Conservation (phyloP, 2,797 vertebrate genomes). For the Lacerta agilis region DNA sequence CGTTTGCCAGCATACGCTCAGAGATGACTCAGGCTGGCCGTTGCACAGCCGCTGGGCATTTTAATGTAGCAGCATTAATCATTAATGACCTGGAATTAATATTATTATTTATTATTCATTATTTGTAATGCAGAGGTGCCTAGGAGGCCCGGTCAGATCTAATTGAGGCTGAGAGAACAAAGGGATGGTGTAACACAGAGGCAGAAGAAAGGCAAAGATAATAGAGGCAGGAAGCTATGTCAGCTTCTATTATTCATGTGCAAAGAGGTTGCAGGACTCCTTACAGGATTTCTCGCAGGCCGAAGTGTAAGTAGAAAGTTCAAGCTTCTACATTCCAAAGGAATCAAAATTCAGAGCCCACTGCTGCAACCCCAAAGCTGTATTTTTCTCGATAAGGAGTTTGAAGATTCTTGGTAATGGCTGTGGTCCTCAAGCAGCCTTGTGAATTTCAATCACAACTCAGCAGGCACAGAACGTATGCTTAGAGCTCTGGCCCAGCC, state of each 20-base stretch:
- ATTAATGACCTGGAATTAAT: slow-evolving; percentile 57
- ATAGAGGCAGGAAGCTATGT: slow-evolving; percentile 5
- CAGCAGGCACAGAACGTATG: neutral
- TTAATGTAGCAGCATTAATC: slow-evolving; percentile 48
- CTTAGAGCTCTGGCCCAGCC: neutral
- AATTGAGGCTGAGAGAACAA: slow-evolving; percentile 48
- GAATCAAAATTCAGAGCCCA: neutral
- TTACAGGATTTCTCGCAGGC: slow-evolving; percentile 4
- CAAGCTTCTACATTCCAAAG: slow-evolving; percentile 7
- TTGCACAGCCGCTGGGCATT: slow-evolving; percentile 25
- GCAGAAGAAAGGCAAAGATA: slow-evolving; percentile 38
- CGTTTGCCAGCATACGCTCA: slow-evolving; percentile 5
- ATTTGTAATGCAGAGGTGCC: slow-evolving; percentile 42
- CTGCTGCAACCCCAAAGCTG: neutral
- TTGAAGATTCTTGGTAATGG: neutral
- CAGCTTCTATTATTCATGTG: neutral
- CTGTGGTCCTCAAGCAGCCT: too few species aligned
- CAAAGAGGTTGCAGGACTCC: slow-evolving; percentile 13
- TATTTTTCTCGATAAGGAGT: neutral
- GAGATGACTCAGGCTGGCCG: slow-evolving; percentile 36
- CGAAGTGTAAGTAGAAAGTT: slow-evolving; percentile 6
- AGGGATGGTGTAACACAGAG: slow-evolving; percentile 12
- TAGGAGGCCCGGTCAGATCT: slow-evolving; percentile 14
- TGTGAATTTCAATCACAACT: neutral
- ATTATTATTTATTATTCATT: slow-evolving; percentile 57